These are phyloP conservation scores for Lordiphosa mommai DNA, from an alignment of 1,140 invertebrate genomes.

Conservation along the genomic window DNA sequence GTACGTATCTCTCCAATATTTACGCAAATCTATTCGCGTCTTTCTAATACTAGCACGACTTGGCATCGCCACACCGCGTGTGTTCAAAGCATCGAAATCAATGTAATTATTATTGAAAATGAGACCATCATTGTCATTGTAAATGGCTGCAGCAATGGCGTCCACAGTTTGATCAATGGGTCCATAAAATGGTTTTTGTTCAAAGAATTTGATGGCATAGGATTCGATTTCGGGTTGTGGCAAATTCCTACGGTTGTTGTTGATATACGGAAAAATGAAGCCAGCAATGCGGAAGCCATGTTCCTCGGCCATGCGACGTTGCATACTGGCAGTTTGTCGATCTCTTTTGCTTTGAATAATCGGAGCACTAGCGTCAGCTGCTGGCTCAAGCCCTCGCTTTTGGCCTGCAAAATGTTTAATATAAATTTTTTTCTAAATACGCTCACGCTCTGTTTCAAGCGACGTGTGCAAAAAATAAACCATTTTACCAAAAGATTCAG, in stretches of 20 bases:
- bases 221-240: conserved; percentile 36
- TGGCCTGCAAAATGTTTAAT: conserved; percentile 28
- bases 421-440: not conserved
- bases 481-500: too few species aligned
- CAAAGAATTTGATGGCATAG: conserved; percentile 50
- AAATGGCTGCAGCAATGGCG: not conserved
- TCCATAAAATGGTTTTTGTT: conserved; percentile 45
- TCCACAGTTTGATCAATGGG: conserved; percentile 18
- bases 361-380: not conserved
- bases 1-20: conserved; percentile 28
- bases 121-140: conserved; percentile 4
- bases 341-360: too few species aligned
- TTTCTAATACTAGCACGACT: not conserved
- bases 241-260: not conserved
- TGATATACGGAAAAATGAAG: conserved; percentile 33
- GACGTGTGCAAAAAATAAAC: conserved; percentile 2
- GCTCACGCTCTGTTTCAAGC: not conserved
- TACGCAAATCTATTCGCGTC: not conserved
- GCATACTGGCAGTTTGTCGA: conserved; percentile 6
- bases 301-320: not conserved
- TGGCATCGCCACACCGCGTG: not conserved
- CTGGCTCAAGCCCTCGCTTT: conserved; percentile 15
- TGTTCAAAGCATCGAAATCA: not conserved
- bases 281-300: conserved; percentile 35
- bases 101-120: conserved; percentile 23